phyloP scores from a whole-genome alignment of 2,888 invertebrate species.

The Luperina nickerlii region DNA sequence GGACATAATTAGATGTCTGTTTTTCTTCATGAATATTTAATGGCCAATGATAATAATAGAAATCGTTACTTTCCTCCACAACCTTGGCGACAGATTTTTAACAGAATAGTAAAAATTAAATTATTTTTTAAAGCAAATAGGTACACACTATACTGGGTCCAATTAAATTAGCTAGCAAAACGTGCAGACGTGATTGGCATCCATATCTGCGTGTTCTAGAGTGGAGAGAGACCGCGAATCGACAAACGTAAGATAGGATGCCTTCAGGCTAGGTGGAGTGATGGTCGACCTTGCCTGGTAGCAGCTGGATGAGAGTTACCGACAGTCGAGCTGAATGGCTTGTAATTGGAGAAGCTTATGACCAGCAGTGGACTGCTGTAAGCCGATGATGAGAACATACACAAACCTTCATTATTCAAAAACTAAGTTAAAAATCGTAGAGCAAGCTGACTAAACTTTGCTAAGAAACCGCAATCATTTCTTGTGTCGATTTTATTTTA shows the following conservation, averaged over 20 bases:
- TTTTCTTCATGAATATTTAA: constrained; percentile 13
- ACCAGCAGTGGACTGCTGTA: neutral
- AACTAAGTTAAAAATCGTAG: neutral
- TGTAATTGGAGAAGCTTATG: too few relatives aligned
- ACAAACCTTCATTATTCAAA: neutral
- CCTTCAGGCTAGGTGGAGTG: neutral
- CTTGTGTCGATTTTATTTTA: constrained; percentile 22
- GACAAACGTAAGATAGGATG: neutral
- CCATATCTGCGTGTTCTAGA: neutral
- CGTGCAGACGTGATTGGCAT: too few relatives aligned
- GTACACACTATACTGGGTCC: neutral
- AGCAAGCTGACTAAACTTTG: neutral
- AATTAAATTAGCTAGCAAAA: too few relatives aligned
- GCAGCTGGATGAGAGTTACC: neutral
- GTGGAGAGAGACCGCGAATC: neutral
- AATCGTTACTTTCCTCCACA: neutral
- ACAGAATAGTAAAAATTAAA: neutral
- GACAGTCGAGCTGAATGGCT: too few relatives aligned
- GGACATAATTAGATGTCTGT: constrained; percentile 1
- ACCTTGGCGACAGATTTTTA: neutral
- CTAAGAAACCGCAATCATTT: constrained; percentile 16
- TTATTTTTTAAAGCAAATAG: neutral
- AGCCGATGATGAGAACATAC: neutral
- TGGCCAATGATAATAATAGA: neutral
- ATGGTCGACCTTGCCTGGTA: neutral